Percentiles rank a stretch among this genome's conserved stretches.
Conservation (phyloP, 2,888 invertebrate genomes). For the Brachycybe producta region DNA sequence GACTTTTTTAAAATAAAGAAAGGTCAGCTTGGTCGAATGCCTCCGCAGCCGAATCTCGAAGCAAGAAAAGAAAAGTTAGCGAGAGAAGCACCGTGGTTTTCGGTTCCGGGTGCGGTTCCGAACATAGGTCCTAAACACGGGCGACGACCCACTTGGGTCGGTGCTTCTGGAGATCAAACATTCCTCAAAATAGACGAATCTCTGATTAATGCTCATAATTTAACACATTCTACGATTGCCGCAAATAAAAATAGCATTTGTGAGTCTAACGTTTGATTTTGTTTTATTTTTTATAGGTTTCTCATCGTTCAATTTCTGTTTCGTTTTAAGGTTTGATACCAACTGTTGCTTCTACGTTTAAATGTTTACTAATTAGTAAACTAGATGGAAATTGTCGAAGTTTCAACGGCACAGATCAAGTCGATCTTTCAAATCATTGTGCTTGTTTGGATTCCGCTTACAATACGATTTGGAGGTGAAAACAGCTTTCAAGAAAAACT, state of each 20-base stretch:
- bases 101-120: constrained; percentile 60
- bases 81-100: constrained; percentile 36
- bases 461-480: constrained; percentile 84
- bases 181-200: constrained; percentile 83
- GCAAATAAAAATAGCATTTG: constrained; percentile 73
- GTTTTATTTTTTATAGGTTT: background rate
- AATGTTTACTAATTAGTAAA: constrained; percentile 78
- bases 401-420: constrained; percentile 68
- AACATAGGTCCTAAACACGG: constrained; percentile 74
- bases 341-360: constrained; percentile 60
- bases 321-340: constrained; percentile 57
- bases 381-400: constrained; percentile 74
- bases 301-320: background rate
- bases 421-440: constrained; percentile 63
- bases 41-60: constrained; percentile 24
- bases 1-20: constrained; percentile 34
- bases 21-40: constrained; percentile 48
- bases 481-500: constrained; percentile 25
- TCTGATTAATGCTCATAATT: constrained; percentile 76
- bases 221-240: constrained; percentile 75
- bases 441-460: constrained; percentile 81
- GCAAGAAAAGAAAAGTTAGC: constrained; percentile 18
- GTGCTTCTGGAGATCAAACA: constrained; percentile 92
- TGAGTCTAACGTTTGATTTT: constrained; percentile 36
- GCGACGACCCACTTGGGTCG: constrained; percentile 81